phyloP scores from a whole-genome alignment of 2,888 invertebrate species.

The Cerastis leucographa region DNA sequence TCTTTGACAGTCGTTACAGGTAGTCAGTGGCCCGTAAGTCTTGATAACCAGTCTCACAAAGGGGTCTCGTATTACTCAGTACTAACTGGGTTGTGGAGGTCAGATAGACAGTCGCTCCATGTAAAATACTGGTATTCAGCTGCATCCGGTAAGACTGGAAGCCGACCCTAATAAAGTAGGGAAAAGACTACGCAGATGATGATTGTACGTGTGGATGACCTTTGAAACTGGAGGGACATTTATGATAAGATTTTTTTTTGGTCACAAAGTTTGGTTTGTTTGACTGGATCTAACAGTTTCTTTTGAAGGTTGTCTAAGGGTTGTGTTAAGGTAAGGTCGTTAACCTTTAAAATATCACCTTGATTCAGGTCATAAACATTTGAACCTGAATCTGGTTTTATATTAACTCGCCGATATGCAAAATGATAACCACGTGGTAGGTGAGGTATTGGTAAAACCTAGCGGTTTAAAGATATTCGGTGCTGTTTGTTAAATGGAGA shows the following conservation, averaged over 20 bases:
- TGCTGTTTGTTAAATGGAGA: not conserved
- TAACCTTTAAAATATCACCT: constrained; percentile 45
- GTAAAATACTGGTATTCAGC: too few relatives aligned
- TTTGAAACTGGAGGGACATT: constrained; percentile 33
- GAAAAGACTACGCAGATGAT: too few relatives aligned
- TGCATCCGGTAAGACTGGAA: too few relatives aligned
- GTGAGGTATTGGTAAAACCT: not conserved
- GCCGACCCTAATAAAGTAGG: too few relatives aligned
- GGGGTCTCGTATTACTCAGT: too few relatives aligned
- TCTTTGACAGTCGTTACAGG: too few relatives aligned
- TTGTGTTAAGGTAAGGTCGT: constrained; percentile 27
- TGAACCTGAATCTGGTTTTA: constrained; percentile 4
- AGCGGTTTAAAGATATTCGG: not conserved
- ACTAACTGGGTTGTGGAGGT: too few relatives aligned
- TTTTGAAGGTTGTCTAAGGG: constrained; percentile 18
- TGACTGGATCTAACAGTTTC: constrained; percentile 2
- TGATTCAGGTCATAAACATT: constrained; percentile 32
- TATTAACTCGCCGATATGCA: constrained; percentile 7
- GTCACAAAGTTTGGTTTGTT: constrained; percentile 23
- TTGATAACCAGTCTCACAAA: too few relatives aligned
- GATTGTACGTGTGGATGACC: constrained; percentile 66
- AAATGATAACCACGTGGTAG: constrained; percentile 18
- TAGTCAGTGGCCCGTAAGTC: too few relatives aligned
- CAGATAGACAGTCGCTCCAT: too few relatives aligned
- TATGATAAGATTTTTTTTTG: constrained; percentile 58